phyloP scores from a whole-genome alignment of 2,113 vertebrate species.

The Sprattus sprattus region DNA sequence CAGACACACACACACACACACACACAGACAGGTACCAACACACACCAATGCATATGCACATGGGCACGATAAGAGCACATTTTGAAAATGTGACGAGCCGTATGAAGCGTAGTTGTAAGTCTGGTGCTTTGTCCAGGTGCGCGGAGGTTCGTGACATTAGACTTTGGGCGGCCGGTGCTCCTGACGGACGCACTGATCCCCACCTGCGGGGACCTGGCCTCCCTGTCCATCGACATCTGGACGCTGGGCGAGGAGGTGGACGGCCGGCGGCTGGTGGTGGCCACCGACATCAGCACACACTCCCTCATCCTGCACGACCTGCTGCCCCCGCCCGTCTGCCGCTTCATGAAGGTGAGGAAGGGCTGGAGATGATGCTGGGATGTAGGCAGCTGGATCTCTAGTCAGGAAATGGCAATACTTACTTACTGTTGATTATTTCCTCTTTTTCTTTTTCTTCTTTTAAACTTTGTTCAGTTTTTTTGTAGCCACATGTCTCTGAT shows the following conservation, averaged over 20 bases:
- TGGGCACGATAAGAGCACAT: too few species aligned
- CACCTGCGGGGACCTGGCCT: slow-evolving; percentile 93
- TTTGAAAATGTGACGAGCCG: too few species aligned
- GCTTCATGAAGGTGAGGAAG: slow-evolving; percentile 95
- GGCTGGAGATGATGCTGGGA: background rate
- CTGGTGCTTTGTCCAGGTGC: slow-evolving; percentile 74
- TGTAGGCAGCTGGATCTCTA: background rate
- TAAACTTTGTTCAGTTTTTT: background rate
- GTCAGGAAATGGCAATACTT: background rate
- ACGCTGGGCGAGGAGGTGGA: slow-evolving; percentile 97
- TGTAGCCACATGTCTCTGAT: background rate
- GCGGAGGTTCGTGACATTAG: slow-evolving; percentile 93
- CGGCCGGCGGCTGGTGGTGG: slow-evolving; percentile 91
- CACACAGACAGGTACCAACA: too few species aligned
- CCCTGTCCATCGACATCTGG: slow-evolving; percentile 98
- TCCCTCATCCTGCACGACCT: slow-evolving; percentile 96
- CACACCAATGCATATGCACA: too few species aligned
- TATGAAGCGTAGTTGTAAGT: background rate
- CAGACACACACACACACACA: too few species aligned
- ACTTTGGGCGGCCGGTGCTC: slow-evolving; percentile 92
- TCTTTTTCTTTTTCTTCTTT: background rate
- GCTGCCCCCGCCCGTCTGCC: slow-evolving; percentile 93
- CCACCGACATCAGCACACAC: slow-evolving; percentile 97
- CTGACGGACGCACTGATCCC: slow-evolving; percentile 95
- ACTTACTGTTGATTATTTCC: background rate